A percentile compares a stretch with the other conserved stretches of the same genome.
Conservation (phyloP, 2,888 invertebrate genomes). For the Nemoura dubitans region DNA sequence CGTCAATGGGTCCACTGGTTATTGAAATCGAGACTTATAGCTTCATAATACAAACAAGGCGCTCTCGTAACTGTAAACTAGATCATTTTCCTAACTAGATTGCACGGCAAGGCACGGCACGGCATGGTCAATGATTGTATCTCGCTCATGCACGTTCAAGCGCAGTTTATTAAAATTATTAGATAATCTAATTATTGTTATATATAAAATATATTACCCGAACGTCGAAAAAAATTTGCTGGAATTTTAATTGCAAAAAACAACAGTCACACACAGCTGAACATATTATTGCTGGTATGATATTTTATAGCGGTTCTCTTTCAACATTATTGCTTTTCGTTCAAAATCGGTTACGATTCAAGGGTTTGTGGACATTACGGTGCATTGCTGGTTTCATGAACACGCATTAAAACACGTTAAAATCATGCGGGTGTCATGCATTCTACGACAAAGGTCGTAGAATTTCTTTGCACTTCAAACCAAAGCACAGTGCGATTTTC, state of each 20-base stretch:
- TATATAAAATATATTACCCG: neutral
- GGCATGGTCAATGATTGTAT: neutral
- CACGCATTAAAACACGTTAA: neutral
- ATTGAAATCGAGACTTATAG: neutral
- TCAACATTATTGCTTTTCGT: neutral
- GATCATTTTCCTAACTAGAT: neutral
- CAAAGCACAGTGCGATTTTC: too few relatives aligned
- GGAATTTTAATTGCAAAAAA: neutral
- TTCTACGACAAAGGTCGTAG: too few relatives aligned
- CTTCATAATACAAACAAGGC: neutral
- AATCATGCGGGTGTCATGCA: too few relatives aligned
- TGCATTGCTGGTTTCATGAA: neutral
- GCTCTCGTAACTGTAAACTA: neutral
- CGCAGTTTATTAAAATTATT: neutral
- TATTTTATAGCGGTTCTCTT: neutral
- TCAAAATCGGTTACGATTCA: neutral
- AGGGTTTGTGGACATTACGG: neutral
- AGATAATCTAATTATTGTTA: neutral
- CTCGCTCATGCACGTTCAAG: neutral
- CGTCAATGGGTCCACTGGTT: neutral
- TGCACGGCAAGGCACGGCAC: neutral
- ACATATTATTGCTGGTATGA: neutral
- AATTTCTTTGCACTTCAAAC: too few relatives aligned
- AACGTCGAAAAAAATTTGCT: neutral
- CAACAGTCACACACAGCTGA: neutral